phyloP scores from a whole-genome alignment of 2,113 vertebrate species.

The Pithys albifrons region DNA sequence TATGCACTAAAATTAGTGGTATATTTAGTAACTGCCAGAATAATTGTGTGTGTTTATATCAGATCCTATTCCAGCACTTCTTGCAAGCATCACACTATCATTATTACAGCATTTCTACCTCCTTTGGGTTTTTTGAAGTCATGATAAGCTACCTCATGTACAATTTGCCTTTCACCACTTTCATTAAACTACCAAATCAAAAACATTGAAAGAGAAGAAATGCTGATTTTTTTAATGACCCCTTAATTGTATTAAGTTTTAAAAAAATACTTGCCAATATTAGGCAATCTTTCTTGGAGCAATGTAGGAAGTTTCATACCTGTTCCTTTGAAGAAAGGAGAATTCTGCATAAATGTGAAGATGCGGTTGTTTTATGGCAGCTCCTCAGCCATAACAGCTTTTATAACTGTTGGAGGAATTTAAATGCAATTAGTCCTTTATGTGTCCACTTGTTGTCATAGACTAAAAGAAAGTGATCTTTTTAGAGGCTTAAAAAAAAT shows the following conservation, averaged over 20 bases:
- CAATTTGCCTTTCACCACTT: conserved; percentile 1
- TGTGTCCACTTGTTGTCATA: background rate
- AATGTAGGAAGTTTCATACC: conserved; percentile 58
- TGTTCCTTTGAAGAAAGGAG: conserved; percentile 60
- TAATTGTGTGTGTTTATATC: background rate
- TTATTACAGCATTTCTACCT: background rate
- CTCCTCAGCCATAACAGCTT: conserved; percentile 58
- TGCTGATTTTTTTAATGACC: background rate
- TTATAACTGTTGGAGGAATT: conserved; percentile 67
- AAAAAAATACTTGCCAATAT: background rate
- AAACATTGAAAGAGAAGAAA: background rate
- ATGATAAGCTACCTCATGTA: background rate
- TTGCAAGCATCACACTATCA: background rate
- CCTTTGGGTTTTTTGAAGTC: background rate
- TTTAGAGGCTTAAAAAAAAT: background rate
- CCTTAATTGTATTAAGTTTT: background rate
- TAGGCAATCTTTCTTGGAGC: conserved; percentile 8
- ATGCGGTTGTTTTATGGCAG: conserved; percentile 59
- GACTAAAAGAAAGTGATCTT: background rate
- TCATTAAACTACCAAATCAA: background rate
- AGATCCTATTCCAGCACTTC: background rate
- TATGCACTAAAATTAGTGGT: background rate
- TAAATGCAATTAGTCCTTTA: conserved; percentile 57
- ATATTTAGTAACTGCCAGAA: background rate
- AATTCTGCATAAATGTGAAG: conserved; percentile 63